Base-by-base conservation (phyloP, 1,140 invertebrate genomes). In the Ceratosolen solmsi region DNA sequence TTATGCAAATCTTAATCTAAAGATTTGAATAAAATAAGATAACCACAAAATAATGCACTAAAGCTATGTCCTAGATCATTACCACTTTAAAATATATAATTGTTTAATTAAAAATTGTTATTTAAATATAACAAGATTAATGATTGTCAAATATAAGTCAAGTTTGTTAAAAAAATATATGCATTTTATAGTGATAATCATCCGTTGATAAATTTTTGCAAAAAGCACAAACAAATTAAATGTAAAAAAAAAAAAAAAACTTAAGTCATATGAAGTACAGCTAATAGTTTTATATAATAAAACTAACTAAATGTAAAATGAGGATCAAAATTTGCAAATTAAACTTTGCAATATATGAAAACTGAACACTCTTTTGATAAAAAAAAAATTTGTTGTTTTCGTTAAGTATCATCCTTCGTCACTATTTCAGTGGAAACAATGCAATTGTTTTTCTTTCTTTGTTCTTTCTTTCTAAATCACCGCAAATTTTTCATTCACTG, bases 371-470 rank as follows among this genome's bases (percentile, higher is more conserved):
- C 49, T 54, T 83, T 56, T 70, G 68, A 68, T 77, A 56, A 60
- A 54, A 87, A 82, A 92, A 49, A 46, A 46, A 27, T 46, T 17
- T 41, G 15, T 76, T 65, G 46, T 46, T 25, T 58, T 41, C 1
- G 38, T 76, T 76, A 60, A 75, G 27, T 58, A 49, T 46, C 74
- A 30, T 65, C 46, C 72, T 58, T 58, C 15, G 58, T n/a, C 15
- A 76, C 54, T 30, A 49, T 63, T 36, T 49, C 1, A 38, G 9
- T 60, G 9, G 7, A 49, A 65, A 65, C 9, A 30, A 76, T 25
- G n/a, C 30, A 22, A n/a, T n/a, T n/a, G n/a, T n/a, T n/a, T n/a
- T n/a, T n/a, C n/a, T n/a, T n/a, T n/a, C n/a, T n/a, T n/a, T n/a
- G n/a, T n/a, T n/a, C n/a, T n/a, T n/a, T n/a, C n/a, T n/a, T 38